These are phyloP conservation scores for Deilephila elpenor DNA, from an alignment of 2,888 invertebrate genomes.

Conservation along the genomic window DNA sequence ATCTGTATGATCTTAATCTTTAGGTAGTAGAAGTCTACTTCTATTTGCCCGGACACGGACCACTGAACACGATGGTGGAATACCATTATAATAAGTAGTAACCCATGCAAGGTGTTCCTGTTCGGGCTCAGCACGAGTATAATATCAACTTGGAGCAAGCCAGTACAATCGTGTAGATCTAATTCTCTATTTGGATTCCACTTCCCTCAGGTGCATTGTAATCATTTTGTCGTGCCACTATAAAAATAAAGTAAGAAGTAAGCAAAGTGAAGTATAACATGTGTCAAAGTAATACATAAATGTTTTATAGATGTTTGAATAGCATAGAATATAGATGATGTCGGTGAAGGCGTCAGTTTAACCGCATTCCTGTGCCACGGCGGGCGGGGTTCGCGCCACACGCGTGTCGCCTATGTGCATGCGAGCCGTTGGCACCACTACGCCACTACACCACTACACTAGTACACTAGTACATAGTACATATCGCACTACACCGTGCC, in stretches of 20 bases:
- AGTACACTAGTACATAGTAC: constrained; percentile 7
- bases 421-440: constrained; percentile 10
- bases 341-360: constrained; percentile 10
- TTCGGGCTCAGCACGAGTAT: too few species aligned
- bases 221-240: too few species aligned
- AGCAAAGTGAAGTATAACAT: not conserved
- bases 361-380: constrained; percentile 15
- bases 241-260: too few species aligned
- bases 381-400: constrained; percentile 1
- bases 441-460: too few species aligned
- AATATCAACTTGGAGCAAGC: too few species aligned
- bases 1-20: not conserved
- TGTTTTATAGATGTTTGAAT: not conserved
- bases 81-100: too few species aligned
- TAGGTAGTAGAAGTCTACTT: not conserved
- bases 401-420: constrained; percentile 21
- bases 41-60: too few species aligned
- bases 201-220: too few species aligned
- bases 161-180: too few species aligned
- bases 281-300: not conserved
- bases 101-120: too few species aligned
- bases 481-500: constrained; percentile 48
- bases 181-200: too few species aligned
- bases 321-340: not conserved
- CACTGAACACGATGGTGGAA: too few species aligned